Evolutionary conservation across 2,797 vertebrate genomes (phyloP).

Genomic region (Luscinia megarhynchos): DNA sequence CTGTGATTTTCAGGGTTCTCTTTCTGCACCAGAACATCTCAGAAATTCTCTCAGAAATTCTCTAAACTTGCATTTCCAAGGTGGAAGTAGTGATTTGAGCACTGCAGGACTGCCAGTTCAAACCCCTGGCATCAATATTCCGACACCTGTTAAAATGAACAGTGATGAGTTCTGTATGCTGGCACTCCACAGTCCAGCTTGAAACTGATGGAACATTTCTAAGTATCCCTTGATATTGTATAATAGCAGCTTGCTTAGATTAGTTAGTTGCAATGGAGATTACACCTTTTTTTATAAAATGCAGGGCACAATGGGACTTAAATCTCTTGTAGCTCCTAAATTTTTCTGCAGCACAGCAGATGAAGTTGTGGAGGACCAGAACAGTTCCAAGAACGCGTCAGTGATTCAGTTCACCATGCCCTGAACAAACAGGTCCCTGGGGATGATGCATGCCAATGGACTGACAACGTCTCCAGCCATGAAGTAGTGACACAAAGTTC

Average conservation of each 20-base stretch:
- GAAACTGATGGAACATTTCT: neutral
- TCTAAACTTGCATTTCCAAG: neutral
- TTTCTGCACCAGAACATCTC: neutral
- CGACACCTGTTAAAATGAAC: neutral
- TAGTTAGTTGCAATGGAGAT: neutral
- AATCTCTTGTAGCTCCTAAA: neutral
- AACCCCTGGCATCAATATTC: neutral
- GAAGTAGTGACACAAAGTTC: neutral
- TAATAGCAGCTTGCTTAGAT: neutral
- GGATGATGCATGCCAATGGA: neutral
- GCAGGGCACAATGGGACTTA: neutral
- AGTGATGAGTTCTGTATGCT: neutral
- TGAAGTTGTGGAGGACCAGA: neutral
- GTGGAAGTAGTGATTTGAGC: neutral
- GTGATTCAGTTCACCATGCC: neutral
- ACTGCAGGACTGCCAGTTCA: neutral
- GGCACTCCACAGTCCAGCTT: neutral
- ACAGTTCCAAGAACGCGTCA: neutral
- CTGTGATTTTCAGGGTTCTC: neutral
- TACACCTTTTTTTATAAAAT: neutral
- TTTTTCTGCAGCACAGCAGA: neutral
- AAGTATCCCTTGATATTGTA: neutral
- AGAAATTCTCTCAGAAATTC: neutral
- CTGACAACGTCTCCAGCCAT: neutral
- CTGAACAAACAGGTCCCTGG: neutral